A percentile compares a stretch with the other conserved stretches of the same genome.
These are phyloP conservation scores for Drosophila nigricruria DNA, from an alignment of 2,888 invertebrate genomes.

Conservation along the genomic window DNA sequence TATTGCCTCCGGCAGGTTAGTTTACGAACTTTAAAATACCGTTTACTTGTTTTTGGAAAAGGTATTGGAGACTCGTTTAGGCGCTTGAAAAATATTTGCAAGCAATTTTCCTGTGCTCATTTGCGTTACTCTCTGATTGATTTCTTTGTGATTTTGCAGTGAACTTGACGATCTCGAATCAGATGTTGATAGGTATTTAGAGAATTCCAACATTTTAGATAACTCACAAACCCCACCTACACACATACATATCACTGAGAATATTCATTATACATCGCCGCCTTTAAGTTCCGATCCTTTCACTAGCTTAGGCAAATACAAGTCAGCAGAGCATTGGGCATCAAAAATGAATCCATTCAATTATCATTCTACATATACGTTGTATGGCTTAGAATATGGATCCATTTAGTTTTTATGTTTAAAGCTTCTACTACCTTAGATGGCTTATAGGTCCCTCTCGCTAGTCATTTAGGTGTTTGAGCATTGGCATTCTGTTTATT, in stretches of 20 bases:
- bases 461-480: neutral
- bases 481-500: slow-evolving; percentile 4
- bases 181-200: slow-evolving; percentile 73
- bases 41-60: neutral
- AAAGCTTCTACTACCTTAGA: neutral
- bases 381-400: neutral
- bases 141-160: slow-evolving; percentile 81
- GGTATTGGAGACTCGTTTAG: slow-evolving; percentile 6
- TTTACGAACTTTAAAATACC: neutral
- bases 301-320: neutral
- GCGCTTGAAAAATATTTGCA: slow-evolving; percentile 2
- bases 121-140: slow-evolving; percentile 54
- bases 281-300: neutral
- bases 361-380: neutral
- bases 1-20: slow-evolving; percentile 90
- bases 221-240: slow-evolving; percentile 4
- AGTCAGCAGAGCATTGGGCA: neutral
- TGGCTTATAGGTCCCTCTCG: neutral
- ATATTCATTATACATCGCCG: slow-evolving; percentile 1
- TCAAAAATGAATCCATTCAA: neutral
- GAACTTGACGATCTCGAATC: slow-evolving; percentile 71
- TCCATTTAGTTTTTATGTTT: neutral
- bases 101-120: slow-evolving; percentile 22
- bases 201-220: slow-evolving; percentile 24
- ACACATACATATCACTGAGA: neutral